Evolutionary conservation across 2,797 vertebrate species (phyloP).

Genomic region (Sebastes taczanowskii): DNA sequence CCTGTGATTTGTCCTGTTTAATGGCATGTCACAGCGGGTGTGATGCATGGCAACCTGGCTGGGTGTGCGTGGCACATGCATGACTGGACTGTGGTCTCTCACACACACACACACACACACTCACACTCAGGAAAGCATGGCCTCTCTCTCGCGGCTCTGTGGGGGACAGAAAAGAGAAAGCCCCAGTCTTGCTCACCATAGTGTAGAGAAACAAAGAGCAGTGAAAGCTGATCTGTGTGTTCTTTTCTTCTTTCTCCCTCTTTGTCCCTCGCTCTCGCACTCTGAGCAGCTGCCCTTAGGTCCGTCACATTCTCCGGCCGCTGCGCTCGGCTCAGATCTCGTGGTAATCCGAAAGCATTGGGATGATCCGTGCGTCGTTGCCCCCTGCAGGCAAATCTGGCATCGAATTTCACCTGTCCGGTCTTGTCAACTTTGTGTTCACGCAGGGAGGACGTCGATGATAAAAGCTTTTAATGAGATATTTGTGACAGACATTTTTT

Average conservation of each 20-base stretch:
- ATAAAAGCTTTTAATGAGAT: slow-evolving; percentile 41
- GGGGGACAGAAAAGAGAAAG: slow-evolving; percentile 58
- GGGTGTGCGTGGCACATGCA: slow-evolving; percentile 29
- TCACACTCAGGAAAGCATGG: not conserved
- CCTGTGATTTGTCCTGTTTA: slow-evolving; percentile 72
- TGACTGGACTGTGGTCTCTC: slow-evolving; percentile 7
- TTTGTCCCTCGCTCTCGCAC: slow-evolving; percentile 51
- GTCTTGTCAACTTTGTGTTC: slow-evolving; percentile 36
- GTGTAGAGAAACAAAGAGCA: slow-evolving; percentile 64
- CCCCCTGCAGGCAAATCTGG: slow-evolving; percentile 25
- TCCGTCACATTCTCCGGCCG: slow-evolving; percentile 38
- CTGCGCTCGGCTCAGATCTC: slow-evolving; percentile 28
- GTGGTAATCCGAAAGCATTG: slow-evolving; percentile 36
- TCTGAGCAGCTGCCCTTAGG: slow-evolving; percentile 67
- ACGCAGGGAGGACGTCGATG: not conserved
- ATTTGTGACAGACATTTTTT: slow-evolving; percentile 30
- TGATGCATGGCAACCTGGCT: slow-evolving; percentile 65
- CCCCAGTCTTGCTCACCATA: slow-evolving; percentile 42
- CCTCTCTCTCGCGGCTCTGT: slow-evolving; percentile 42
- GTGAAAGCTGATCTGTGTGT: slow-evolving; percentile 69
- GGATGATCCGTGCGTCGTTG: slow-evolving; percentile 24
- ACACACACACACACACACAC: not conserved
- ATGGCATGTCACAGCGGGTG: slow-evolving; percentile 54
- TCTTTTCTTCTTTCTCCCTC: slow-evolving; percentile 54
- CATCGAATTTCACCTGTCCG: slow-evolving; percentile 47